Base-by-base conservation (phyloP, 2,888 invertebrate genomes). In the Volucella bombylans region DNA sequence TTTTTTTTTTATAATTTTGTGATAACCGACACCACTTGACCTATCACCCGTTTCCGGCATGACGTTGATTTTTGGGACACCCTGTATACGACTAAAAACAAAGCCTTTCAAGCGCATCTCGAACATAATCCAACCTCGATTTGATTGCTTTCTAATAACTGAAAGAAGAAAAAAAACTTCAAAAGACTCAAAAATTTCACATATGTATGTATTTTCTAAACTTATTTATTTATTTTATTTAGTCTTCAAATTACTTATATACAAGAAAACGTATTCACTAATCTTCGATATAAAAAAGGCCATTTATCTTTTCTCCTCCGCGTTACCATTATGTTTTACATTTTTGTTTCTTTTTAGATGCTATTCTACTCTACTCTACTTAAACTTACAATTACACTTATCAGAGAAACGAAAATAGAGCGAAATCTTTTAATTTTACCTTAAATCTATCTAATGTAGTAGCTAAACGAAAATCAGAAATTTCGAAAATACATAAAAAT, bases 241-340 rank as follows among this genome's bases (percentile, higher is more conserved):
- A 85, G 85, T 85, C 80, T 80, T 80, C 77, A 81, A 85, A 85
- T 77, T 80, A 76, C 65, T 52, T 85, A 85, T 85, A 72, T 81
- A 85, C 85, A 85, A 72, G 81, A 85, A 81, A 85, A 85, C 80
- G 76, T 76, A 80, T 79, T 76, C 45, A 68, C 79, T 85, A 76
- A 80, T 85, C 80, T 81, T 85, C 76, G 76, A 85, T 85, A 85
- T 85, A 85, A 85, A 85, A 82, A 85, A 85, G 85, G 85, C 85
- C 85, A 85, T 85, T 85, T 85, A 72, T 78, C 57, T 68, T 64
- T 78, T 69, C 45, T 72, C 45, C 71, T 45, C 68, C 55, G 52
- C 31, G 12, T 50, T 49, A 76, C 54, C 57, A 61, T 82, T 38
- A 82, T 77, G 68, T 78, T 78, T 73, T 73, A 68, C 68, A 68